Base-by-base conservation (phyloP, 2,888 invertebrate species). In the Diadegma fenestrale region DNA sequence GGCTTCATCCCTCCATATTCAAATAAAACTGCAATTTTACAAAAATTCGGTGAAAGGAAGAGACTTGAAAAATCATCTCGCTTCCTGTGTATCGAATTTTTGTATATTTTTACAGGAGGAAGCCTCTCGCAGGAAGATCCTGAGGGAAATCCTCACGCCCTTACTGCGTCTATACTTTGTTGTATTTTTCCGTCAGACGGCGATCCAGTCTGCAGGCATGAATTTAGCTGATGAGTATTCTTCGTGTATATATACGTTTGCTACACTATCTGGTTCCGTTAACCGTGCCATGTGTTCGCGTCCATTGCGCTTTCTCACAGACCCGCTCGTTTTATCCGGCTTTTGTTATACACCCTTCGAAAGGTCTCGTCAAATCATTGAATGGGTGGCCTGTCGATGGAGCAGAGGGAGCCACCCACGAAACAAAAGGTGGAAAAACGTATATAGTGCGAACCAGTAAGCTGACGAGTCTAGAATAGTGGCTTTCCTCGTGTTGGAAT, bases 261-360 rank as follows among this genome's bases (percentile, higher is more conserved):
- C 33, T 64, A 48, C 19, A 51, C 58, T 80, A 84, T 80, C 75
- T 80, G 41, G 58, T 76, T 80, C 77, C 84, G 72, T 73, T 80
- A 73, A 72, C 58, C 43, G 66, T 80, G 58, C 68, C 77, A 73
- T 51, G 71, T 66, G 71, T 26, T 73, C 45, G 41, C 72, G 48
- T 77, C 80, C 71, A 71, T 19, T 17, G 54, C 76, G 12, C 14
- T 48, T 76, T 66, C 72, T 22, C 71, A 22, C 14, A 58, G 63
- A 43, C 66, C 61, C 72, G 22, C 73, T 33, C 14, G 80, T 72
- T 84, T 84, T 33, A 84, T 80, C 79, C 83, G 76, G 68, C 80
- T 80, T 75, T 64, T 80, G 75, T 80, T 80, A 80, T 71, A 71
- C 45, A 66, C 54, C 54, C 51, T 51, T n/a, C 73, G 45, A 41